Conservation (phyloP, 2,888 invertebrate species). For the Cosmia trapezina region DNA sequence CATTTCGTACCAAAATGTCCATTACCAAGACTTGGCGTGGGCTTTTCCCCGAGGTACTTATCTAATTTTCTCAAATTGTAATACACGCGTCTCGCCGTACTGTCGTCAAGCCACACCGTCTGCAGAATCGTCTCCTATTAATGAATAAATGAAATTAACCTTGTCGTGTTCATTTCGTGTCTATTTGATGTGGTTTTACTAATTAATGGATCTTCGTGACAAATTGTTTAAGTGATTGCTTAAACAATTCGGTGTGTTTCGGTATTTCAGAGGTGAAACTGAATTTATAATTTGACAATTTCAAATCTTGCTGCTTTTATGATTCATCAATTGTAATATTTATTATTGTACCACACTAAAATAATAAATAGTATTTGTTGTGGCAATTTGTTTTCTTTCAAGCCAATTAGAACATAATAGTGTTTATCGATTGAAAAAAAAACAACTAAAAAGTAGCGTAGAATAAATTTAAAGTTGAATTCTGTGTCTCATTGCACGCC, state of each 20-base stretch:
- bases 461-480: not conserved
- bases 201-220: not conserved
- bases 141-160: not conserved
- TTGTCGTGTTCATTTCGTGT: not conserved
- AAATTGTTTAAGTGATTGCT: not conserved
- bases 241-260: too few species aligned
- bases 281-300: not conserved
- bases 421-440: conserved; percentile 1
- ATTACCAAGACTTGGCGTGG: not conserved
- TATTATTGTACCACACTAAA: too few species aligned
- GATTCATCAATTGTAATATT: too few species aligned
- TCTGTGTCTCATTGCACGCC: not conserved
- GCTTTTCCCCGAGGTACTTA: not conserved
- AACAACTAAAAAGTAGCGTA: not conserved
- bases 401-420: not conserved
- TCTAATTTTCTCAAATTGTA: not conserved
- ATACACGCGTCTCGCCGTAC: not conserved
- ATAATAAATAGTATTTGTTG: not conserved
- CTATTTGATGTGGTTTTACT: not conserved
- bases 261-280: not conserved
- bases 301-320: not conserved
- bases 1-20: not conserved
- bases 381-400: not conserved
- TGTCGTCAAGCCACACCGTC: not conserved
- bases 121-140: not conserved